Evolutionary conservation across 2,888 invertebrate genomes (phyloP).

Genomic region (Dendrolimus houi): DNA sequence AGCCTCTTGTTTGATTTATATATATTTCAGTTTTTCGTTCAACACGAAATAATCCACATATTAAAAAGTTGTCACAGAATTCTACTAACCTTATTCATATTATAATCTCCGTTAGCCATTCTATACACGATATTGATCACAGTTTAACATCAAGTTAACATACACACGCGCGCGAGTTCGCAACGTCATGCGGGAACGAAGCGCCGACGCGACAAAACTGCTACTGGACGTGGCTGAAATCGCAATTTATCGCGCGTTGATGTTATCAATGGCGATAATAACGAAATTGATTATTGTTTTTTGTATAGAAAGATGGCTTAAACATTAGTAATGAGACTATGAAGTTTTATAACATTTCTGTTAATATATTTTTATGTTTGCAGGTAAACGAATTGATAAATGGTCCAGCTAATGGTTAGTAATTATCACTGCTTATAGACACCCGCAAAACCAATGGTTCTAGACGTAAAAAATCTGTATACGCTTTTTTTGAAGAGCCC

Average conservation of each 20-base stretch:
- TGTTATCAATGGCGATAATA: constrained; percentile 13
- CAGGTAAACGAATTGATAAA: no score
- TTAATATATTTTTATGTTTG: no score
- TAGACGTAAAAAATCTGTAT: no score
- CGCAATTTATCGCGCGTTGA: constrained; percentile 9
- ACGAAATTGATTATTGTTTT: constrained; percentile 8
- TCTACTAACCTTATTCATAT: constrained; percentile 40
- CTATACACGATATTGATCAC: constrained; percentile 23
- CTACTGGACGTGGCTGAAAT: constrained; percentile 3
- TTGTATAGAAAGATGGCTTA: not conserved
- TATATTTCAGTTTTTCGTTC: no score
- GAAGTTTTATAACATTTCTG: no score
- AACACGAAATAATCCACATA: no score
- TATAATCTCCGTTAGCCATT: constrained; percentile 50
- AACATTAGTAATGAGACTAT: not conserved
- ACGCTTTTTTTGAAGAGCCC: no score
- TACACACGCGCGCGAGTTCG: constrained; percentile 21
- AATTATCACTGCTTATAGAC: no score
- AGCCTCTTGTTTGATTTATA: no score
- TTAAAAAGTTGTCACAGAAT: no score
- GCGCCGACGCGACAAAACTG: constrained; percentile 3
- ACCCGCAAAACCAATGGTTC: no score
- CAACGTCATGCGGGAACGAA: constrained; percentile 3
- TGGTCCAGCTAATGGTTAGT: no score
- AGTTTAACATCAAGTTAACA: constrained; percentile 14